phyloP scores from a whole-genome alignment of 2,113 vertebrate species.

The Microtus pennsylvanicus region DNA sequence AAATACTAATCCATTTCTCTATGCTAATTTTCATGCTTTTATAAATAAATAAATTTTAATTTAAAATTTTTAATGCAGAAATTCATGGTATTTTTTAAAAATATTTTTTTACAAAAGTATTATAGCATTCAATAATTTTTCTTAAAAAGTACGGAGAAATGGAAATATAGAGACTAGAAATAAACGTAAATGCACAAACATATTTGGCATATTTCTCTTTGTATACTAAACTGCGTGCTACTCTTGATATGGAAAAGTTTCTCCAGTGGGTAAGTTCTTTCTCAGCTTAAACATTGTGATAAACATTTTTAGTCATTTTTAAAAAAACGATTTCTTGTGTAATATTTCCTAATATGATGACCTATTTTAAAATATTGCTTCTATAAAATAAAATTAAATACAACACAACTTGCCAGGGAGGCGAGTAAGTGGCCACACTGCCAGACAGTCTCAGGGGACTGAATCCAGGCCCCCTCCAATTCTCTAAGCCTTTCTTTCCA shows the following conservation, averaged over 20 bases:
- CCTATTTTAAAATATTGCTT: not conserved
- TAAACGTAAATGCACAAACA: not conserved
- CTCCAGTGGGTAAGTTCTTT: not conserved
- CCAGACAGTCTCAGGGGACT: too few species aligned
- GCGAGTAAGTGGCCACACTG: too few species aligned
- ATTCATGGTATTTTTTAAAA: not conserved
- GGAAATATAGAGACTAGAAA: not conserved
- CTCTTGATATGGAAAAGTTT: not conserved
- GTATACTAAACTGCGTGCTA: not conserved
- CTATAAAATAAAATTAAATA: too few species aligned
- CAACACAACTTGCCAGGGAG: too few species aligned
- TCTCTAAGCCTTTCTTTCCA: too few species aligned
- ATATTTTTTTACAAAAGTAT: not conserved
- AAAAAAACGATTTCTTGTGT: not conserved
- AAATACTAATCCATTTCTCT: not conserved
- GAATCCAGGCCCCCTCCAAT: too few species aligned
- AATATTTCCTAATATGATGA: not conserved
- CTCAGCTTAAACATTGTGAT: not conserved
- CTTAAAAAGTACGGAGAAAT: not conserved
- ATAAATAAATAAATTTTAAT: not conserved
- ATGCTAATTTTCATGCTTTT: not conserved
- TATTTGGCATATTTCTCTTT: not conserved
- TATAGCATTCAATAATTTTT: not conserved
- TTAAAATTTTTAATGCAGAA: not conserved
- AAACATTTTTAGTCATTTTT: not conserved